Base-by-base conservation (phyloP, 2,888 invertebrate genomes). In the Andrena chrysosceles region DNA sequence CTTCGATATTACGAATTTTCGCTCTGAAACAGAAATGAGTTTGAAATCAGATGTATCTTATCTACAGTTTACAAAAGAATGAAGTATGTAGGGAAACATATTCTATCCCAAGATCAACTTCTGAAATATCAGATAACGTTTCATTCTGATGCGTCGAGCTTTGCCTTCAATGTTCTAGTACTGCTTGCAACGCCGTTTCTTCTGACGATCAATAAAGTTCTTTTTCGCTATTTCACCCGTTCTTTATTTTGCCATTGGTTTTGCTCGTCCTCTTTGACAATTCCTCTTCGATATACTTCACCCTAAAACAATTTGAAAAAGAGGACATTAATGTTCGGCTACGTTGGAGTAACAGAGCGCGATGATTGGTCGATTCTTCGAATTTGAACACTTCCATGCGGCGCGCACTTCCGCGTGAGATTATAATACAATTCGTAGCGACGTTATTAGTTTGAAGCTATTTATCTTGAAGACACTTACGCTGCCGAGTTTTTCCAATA, bases 91-190 rank as follows among this genome's bases (percentile, higher is more conserved):
- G 49, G 76, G 56, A 74, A 67, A 81, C 75, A 94, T 93, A 96
- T 96, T 99, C 99, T 89, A 99, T 99, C 20, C 99, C 99, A 71
- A 99, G 95, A 94, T 99, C 99, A 0, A 99, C 98, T 95, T 99
- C 99, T 0, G 99, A 99, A 87, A 99, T 99, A 52, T 99, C 99
- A 92, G 98, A 99, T 4, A 99, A 95, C 99, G 99, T 99, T 95
- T 99, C 99, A 1, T 98, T 99, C 92, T 97, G 96, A 90, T 98
- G 97, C 0, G 97, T 96, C 0, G 98, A 97, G 0, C 98, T 97
- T 78, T 97, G 96, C 80, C 98, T 95, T 72, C 99, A 95, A 93
- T 98, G 97, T 89, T 98, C 97, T 1, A 99, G 99, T 23, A 99
- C 95, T 2, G 98, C 97, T 87, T 97, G 96, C 62, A 99, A 94